Evolutionary conservation across 1,140 invertebrate species (phyloP).

Genomic region (Spodoptera frugiperda): DNA sequence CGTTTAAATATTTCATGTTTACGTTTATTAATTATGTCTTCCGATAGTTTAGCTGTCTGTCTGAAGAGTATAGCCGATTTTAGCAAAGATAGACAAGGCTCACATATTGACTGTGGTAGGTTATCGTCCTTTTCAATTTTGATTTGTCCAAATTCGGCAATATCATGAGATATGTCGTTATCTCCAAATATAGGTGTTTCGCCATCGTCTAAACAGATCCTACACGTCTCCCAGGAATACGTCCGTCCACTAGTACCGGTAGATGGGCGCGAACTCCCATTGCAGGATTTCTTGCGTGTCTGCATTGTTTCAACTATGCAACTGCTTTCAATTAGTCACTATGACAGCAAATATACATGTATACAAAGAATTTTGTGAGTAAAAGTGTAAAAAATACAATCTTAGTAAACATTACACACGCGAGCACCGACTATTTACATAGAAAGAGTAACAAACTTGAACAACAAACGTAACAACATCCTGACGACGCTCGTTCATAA

Average conservation of each 20-base stretch:
- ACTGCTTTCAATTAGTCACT: too few species aligned
- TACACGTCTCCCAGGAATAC: conserved; percentile 34
- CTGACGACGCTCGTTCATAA: too few species aligned
- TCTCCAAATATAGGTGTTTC: conserved; percentile 49
- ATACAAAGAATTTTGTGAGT: too few species aligned
- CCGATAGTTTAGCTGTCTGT: conserved; percentile 45
- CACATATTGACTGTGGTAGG: conserved; percentile 49
- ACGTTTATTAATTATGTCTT: conserved; percentile 1
- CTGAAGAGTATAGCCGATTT: conserved; percentile 50
- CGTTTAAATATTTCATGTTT: too few species aligned
- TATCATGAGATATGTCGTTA: conserved; percentile 37
- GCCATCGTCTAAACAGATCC: conserved; percentile 51
- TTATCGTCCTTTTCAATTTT: conserved; percentile 44
- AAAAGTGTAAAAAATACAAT: too few species aligned
- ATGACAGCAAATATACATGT: too few species aligned
- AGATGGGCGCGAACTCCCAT: background rate
- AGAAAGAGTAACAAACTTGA: too few species aligned
- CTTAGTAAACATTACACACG: too few species aligned
- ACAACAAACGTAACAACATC: too few species aligned
- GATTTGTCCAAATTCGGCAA: conserved; percentile 41
- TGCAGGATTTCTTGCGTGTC: background rate
- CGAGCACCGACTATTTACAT: too few species aligned
- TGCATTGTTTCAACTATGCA: background rate
- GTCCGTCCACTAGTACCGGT: background rate
- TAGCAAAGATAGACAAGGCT: conserved; percentile 44